Conservation (phyloP, 2,113 vertebrate genomes). For the Haliaeetus leucogaster region DNA sequence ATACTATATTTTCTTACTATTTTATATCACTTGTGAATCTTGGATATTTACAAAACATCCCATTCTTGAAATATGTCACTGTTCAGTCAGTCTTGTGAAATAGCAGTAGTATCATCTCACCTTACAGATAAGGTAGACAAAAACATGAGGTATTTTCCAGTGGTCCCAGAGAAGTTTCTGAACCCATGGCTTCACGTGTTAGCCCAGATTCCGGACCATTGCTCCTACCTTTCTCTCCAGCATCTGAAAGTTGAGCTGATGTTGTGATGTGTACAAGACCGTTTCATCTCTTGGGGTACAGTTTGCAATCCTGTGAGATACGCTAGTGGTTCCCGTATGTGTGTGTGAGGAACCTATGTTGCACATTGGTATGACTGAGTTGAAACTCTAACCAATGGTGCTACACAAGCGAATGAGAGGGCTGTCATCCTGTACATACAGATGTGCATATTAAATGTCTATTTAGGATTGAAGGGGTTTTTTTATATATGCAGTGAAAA, state of each 20-base stretch:
- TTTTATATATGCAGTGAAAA: neutral
- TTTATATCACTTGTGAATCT: neutral
- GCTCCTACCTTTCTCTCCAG: neutral
- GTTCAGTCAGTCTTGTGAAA: neutral
- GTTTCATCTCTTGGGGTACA: neutral
- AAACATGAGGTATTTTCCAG: neutral
- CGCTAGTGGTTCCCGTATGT: neutral
- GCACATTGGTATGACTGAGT: rapidly evolving
- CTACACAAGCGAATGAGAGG: neutral
- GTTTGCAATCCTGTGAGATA: neutral
- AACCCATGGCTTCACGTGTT: neutral
- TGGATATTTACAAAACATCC: neutral
- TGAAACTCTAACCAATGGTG: neutral
- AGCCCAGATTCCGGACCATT: neutral
- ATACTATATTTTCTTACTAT: neutral
- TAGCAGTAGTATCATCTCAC: neutral
- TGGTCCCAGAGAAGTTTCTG: neutral
- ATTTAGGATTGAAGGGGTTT: neutral
- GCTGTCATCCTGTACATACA: neutral
- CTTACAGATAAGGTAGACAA: neutral
- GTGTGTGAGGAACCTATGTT: neutral
- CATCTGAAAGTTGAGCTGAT: neutral
- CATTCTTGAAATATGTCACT: neutral
- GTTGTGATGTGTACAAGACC: neutral
- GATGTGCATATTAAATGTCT: neutral